Base-by-base conservation (phyloP, 2,888 invertebrate species). In the Tineola bisselliella region DNA sequence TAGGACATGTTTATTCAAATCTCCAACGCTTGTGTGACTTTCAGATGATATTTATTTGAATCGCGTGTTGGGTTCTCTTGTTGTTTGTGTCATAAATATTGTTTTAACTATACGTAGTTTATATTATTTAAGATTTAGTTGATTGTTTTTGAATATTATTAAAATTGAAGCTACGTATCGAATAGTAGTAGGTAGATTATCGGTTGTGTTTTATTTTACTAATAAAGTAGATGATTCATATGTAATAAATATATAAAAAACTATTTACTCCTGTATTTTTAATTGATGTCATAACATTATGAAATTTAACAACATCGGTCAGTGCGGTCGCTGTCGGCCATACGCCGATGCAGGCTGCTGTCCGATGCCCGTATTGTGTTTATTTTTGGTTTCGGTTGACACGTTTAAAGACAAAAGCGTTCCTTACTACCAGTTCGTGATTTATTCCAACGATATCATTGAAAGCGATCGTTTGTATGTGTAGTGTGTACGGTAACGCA, bases 1-100 rank as follows among this genome's bases (percentile, higher is more conserved):
- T 70, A 6, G 10, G 77, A 80, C 81, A 77, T 82, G 82, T 81
- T 83, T 83, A 83, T 84, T 81, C 77, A 81, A 77, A 81, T 79
- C 75, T 77, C 76, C 80, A 77, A 38, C 38, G 38, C 38, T 38
- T 38, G 38, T 38, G 38, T 12, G 38, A 38, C 6, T 38, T 38
- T 38, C 10, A 38, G 38, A 38, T 38, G 38, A 38, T 12, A 38
- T 38, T 38, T 38, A 38, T 38, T 38, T n/a, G 38, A 38, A 38
- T 38, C n/a, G 38, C n/a, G 2, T 6, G 1, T 38, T 38, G 11
- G 38, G 6, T 6, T 38, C 38, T 10, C 38, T 38, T 38, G 38
- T 10, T 10, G 10, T 38, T n/a, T 38, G 3, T 38, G 38, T 38
- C 38, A 10, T 38, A 25, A 25, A 25, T 25, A 25, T 25, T 25